Conservation (phyloP, 2,113 vertebrate genomes). For the Saiga tatarica region DNA sequence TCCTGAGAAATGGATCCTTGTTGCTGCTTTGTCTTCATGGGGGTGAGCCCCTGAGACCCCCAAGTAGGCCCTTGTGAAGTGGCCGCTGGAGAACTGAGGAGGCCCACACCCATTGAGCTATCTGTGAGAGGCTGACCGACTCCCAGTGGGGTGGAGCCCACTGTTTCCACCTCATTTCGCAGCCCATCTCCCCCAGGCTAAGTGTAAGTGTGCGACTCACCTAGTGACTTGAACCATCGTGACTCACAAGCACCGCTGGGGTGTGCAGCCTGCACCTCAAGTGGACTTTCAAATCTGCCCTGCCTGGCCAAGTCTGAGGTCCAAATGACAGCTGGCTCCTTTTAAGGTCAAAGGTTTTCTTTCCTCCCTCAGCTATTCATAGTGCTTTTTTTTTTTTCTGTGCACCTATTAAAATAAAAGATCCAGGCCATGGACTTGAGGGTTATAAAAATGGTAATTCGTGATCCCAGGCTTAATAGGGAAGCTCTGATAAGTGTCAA, state of each 20-base stretch:
- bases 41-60: neutral
- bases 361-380: neutral
- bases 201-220: neutral
- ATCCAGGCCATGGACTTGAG: neutral
- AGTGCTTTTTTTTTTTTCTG: neutral
- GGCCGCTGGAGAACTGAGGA: neutral
- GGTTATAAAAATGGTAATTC: neutral
- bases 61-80: neutral
- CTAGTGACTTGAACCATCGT: neutral
- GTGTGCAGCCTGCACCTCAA: neutral
- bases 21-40: neutral
- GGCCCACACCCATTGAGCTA: neutral
- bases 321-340: neutral
- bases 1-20: neutral
- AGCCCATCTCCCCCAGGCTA: neutral
- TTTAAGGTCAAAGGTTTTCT: neutral
- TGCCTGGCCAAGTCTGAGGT: neutral
- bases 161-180: neutral
- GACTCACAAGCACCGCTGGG: neutral
- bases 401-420: neutral
- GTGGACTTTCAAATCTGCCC: neutral
- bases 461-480: rapidly evolving
- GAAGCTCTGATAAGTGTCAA: neutral
- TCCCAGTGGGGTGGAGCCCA: neutral
- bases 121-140: neutral